Percentiles rank a stretch among this genome's conserved stretches.
Evolutionary conservation across 2,888 invertebrate genomes (phyloP).

Genomic region (Drosophila recens): DNA sequence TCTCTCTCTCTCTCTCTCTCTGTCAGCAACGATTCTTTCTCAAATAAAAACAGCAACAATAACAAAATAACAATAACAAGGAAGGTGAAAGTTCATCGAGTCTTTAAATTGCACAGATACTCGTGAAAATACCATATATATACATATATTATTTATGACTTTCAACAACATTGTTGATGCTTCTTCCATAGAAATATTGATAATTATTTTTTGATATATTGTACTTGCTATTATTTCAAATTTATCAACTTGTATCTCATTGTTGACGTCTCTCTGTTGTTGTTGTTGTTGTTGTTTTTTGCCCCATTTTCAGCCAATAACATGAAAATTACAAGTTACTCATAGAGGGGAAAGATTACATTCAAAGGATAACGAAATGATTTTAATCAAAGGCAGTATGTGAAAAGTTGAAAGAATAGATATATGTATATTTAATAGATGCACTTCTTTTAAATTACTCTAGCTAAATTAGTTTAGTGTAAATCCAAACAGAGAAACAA

Average conservation of each 20-base stretch:
- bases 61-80: background rate
- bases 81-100: slow-evolving; percentile 42
- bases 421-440: too few species aligned
- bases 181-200: slow-evolving; percentile 15
- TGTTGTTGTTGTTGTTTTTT: background rate
- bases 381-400: background rate
- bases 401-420: too few species aligned
- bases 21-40: slow-evolving; percentile 9
- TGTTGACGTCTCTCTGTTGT: background rate
- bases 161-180: slow-evolving; percentile 40
- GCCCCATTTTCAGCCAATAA: background rate
- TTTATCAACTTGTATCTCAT: slow-evolving; percentile 14
- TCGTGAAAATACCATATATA: background rate
- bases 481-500: too few species aligned
- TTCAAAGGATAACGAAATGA: background rate
- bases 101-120: slow-evolving; percentile 24
- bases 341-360: background rate
- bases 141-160: slow-evolving; percentile 42
- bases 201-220: slow-evolving; percentile 25
- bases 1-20: background rate
- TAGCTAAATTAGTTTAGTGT: too few species aligned
- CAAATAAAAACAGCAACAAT: background rate
- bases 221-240: slow-evolving; percentile 10
- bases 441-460: too few species aligned
- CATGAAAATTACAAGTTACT: background rate